Percentiles rank a stretch among this genome's conserved stretches.
These are phyloP conservation scores for Dendrolimus pini DNA, from an alignment of 2,888 invertebrate genomes.

Conservation along the genomic window DNA sequence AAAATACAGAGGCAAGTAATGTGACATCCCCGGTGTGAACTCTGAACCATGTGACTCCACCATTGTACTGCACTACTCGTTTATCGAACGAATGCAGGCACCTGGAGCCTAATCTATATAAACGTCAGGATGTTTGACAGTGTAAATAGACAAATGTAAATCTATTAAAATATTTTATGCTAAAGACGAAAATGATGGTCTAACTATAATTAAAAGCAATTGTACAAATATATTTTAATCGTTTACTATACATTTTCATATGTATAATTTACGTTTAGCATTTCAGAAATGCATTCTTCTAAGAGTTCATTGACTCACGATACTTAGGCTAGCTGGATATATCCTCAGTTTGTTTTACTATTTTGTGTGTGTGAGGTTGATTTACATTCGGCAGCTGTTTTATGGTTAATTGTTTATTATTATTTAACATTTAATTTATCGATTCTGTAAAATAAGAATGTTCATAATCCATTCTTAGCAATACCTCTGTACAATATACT, in stretches of 20 bases:
- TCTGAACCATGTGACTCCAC: conserved; percentile 15
- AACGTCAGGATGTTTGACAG: background rate
- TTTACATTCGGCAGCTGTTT: background rate
- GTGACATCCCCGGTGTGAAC: conserved; percentile 2
- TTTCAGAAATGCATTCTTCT: background rate
- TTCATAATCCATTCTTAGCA: no score
- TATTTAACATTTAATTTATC: background rate
- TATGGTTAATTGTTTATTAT: background rate
- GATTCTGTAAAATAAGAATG: background rate
- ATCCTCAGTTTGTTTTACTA: background rate
- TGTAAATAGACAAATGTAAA: background rate
- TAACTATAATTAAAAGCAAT: background rate
- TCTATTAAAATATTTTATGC: background rate
- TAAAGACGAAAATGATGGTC: background rate
- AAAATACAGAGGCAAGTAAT: conserved; percentile 61
- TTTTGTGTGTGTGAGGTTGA: background rate
- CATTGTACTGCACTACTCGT: conserved; percentile 52
- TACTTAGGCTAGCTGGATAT: background rate
- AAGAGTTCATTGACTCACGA: background rate
- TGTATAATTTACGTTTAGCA: background rate
- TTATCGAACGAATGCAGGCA: conserved; percentile 2
- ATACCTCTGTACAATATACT: no score
- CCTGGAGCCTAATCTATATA: no score
- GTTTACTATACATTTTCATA: background rate
- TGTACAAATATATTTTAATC: background rate